Evolutionary conservation across 2,797 vertebrate species (phyloP).

Genomic region (Ceryle rudis): DNA sequence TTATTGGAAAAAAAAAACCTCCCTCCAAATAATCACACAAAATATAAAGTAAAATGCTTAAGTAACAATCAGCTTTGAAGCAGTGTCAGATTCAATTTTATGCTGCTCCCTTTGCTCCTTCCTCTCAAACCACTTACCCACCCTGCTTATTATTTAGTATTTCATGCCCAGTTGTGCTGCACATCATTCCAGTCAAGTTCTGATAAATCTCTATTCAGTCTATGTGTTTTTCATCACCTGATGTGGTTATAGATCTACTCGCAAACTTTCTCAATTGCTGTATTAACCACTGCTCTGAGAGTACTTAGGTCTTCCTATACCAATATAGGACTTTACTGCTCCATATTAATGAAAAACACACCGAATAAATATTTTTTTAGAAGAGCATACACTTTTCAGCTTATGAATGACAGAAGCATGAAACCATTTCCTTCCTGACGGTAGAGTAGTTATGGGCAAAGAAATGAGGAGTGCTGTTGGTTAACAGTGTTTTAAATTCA

Average conservation of each 20-base stretch:
- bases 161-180: neutral
- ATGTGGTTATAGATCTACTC: neutral
- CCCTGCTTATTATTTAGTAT: slow-evolving; percentile 46
- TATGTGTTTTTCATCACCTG: neutral
- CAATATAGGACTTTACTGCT: neutral
- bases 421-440: slow-evolving; percentile 63
- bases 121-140: slow-evolving; percentile 13
- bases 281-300: neutral
- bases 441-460: slow-evolving; percentile 57
- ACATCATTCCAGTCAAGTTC: neutral
- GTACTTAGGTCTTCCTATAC: neutral
- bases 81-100: slow-evolving; percentile 20
- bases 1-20: neutral
- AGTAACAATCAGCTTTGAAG: slow-evolving; percentile 15
- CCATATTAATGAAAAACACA: slow-evolving; percentile 65
- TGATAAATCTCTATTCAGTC: neutral
- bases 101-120: neutral
- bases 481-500: slow-evolving; percentile 73
- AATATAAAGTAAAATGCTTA: slow-evolving; percentile 14
- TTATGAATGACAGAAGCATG: slow-evolving; percentile 63
- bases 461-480: slow-evolving; percentile 61
- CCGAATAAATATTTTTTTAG: neutral
- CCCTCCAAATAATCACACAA: neutral
- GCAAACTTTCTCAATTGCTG: slow-evolving; percentile 7
- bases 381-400: slow-evolving; percentile 49